phyloP scores from a whole-genome alignment of 2,113 vertebrate species.

The Raphicerus campestris region DNA sequence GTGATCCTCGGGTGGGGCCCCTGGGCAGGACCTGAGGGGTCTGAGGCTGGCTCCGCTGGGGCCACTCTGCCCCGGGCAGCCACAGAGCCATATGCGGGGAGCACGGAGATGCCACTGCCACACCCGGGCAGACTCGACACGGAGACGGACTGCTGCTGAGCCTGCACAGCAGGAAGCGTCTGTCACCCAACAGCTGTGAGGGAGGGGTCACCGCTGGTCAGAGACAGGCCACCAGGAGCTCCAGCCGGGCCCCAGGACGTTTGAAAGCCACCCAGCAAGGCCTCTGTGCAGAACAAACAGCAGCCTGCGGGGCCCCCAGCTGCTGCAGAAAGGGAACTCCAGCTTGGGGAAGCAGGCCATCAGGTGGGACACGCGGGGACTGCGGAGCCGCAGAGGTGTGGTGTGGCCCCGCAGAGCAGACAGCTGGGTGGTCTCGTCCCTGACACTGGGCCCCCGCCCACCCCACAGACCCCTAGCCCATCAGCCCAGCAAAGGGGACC shows the following conservation, averaged over 20 bases:
- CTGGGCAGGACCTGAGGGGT: neutral
- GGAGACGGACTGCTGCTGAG: slow-evolving; percentile 41
- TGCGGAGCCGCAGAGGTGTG: neutral
- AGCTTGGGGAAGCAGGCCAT: neutral
- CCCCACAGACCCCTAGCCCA: neutral
- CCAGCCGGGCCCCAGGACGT: neutral
- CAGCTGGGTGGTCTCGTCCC: neutral
- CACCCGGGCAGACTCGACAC: neutral
- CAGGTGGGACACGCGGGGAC: neutral
- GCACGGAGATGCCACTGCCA: neutral
- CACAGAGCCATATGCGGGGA: neutral
- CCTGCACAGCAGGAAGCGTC: slow-evolving; percentile 49
- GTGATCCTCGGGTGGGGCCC: neutral
- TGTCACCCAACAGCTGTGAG: slow-evolving; percentile 64
- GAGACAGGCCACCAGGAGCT: neutral
- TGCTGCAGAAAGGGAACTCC: neutral
- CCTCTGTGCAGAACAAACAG: neutral
- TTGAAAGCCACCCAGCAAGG: neutral
- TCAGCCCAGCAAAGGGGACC: neutral
- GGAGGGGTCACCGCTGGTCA: neutral
- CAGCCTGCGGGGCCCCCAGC: neutral
- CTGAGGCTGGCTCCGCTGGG: neutral
- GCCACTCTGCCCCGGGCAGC: neutral
- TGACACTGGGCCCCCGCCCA: neutral
- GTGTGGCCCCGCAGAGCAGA: neutral